Evolutionary conservation across 2,113 vertebrate species (phyloP), one percentile per base, ranked within the genome.

Genomic region (Pituophis catenifer): DNA sequence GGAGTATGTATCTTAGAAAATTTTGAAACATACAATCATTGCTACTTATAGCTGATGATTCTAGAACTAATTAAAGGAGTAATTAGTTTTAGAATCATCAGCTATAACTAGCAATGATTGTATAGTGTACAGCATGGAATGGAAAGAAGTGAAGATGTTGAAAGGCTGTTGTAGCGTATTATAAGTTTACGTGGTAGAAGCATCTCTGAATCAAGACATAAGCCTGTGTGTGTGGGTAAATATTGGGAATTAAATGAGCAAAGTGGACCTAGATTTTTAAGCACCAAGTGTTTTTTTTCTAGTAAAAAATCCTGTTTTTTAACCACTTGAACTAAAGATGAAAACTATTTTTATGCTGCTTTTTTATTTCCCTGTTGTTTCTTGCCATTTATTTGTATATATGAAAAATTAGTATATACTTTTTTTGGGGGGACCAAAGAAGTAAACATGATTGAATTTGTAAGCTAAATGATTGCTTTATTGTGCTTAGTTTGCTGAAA

Each of bases 391-490:
- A 13, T 65, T 92, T 54, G 50, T 55, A 38, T 50, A 88, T n/a
- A 88, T 52, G 23, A 52, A 57, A 92, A 53, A 86, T 21, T n/a
- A 15, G 29, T 8, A 85, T 57, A 29, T 86, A 23, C 26, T 29
- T 92, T 62, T 89, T 89, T 81, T 52, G 89, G n/a, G 89, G n/a
- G 88, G 62, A 55, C 38, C 65, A 24, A 89, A 93, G 24, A 81
- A 38, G 33, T 81, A 81, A 75, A 81, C 9, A 19, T 55, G 23
- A 23, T 81, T 5, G 21, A 8, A 88, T 92, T 13, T 89, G n/a
- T 48, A 12, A 65, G 50, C 12, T 53, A 53, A 57, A 89, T n/a
- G 26, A 89, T 48, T 15, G 26, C 33, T 92, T 3, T 89, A 81
- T 33, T 26, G 44, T 88, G 23, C 5, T 89, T 54, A 75, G 10